These are phyloP conservation scores for Pseudorectes ferrugineus DNA, from an alignment of 2,113 vertebrate species.

Conservation along the genomic window DNA sequence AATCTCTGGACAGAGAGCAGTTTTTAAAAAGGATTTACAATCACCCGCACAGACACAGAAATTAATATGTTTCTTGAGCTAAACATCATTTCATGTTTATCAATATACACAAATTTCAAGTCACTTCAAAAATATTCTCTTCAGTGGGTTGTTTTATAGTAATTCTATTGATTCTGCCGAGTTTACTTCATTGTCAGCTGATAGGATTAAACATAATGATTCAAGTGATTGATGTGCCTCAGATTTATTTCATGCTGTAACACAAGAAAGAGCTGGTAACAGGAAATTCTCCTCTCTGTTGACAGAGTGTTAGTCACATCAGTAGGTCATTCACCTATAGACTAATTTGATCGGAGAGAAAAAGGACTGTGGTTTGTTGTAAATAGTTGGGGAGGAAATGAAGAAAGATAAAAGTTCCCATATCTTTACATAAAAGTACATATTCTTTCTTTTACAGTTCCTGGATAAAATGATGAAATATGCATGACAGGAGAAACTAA, in stretches of 20 bases:
- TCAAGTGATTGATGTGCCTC: neutral
- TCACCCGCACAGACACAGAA: neutral
- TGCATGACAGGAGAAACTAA: neutral
- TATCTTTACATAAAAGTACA: neutral
- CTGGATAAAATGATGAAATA: neutral
- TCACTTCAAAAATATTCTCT: neutral
- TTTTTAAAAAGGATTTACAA: neutral
- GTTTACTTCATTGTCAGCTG: neutral
- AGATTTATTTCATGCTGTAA: neutral
- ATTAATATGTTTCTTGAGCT: neutral
- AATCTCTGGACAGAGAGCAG: neutral
- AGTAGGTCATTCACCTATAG: neutral
- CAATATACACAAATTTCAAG: neutral
- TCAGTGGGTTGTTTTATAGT: neutral
- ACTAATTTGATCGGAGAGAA: neutral
- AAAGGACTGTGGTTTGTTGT: neutral
- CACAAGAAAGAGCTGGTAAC: neutral
- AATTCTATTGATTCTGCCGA: neutral
- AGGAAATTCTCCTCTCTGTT: neutral
- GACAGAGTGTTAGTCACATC: neutral
- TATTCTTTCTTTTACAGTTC: neutral
- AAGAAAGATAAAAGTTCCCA: neutral
- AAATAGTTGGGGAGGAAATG: neutral
- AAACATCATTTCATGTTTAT: neutral
- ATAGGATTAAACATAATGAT: neutral